Percentiles rank a stretch among this genome's conserved stretches.
Evolutionary conservation across 2,113 vertebrate genomes (phyloP).

Genomic region (Ascaphus truei): DNA sequence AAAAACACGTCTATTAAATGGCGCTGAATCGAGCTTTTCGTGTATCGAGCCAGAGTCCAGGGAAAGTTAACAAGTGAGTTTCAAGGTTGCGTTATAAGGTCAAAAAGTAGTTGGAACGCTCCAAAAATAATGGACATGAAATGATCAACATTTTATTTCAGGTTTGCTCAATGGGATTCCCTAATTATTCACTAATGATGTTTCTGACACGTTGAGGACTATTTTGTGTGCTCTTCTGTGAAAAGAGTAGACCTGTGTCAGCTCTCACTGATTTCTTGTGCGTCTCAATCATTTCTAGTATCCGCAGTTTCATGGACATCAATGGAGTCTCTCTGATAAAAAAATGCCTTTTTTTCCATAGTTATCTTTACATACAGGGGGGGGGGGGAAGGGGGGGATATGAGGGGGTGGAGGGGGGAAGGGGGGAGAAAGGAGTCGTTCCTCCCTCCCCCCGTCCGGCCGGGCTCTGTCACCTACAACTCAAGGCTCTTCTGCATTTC

Average conservation of each 20-base stretch:
- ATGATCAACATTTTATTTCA: conserved; percentile 7
- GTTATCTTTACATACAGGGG: too few relatives aligned
- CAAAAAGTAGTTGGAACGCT: not conserved
- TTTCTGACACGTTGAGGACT: not conserved
- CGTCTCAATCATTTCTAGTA: not conserved
- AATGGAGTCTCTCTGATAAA: too few relatives aligned
- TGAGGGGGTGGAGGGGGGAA: too few relatives aligned
- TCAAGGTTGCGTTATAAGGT: not conserved
- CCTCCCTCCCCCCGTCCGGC: too few relatives aligned
- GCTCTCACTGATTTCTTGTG: not conserved
- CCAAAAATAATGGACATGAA: not conserved
- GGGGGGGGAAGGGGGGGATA: too few relatives aligned
- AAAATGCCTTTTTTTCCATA: too few relatives aligned
- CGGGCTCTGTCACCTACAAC: too few relatives aligned
- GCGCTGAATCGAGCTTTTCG: not conserved
- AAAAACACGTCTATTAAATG: not conserved
- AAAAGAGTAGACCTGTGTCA: conserved; percentile 13
- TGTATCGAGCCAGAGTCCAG: not conserved
- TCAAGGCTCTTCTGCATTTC: too few relatives aligned
- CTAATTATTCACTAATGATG: conserved; percentile 22
- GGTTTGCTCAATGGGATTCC: not conserved
- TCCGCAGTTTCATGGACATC: too few relatives aligned
- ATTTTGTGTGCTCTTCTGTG: not conserved
- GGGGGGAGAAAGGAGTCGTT: too few relatives aligned
- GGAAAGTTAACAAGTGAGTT: not conserved